A percentile compares a stretch with the other conserved stretches of the same genome.
Evolutionary conservation across 2,113 vertebrate genomes (phyloP).

Genomic region (Ancistrus triradiatus): DNA sequence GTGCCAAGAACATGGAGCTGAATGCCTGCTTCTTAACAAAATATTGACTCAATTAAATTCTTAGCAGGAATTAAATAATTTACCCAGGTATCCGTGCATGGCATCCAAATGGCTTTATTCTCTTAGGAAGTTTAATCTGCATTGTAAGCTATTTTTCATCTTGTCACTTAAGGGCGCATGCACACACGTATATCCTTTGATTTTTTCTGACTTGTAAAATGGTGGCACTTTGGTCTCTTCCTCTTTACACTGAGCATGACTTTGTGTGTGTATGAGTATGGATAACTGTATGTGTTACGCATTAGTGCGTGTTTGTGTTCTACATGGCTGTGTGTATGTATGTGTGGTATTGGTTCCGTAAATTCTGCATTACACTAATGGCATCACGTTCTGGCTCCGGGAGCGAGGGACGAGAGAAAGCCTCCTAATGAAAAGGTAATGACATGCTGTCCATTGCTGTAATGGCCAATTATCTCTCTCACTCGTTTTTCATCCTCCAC

Average conservation of each 20-base stretch:
- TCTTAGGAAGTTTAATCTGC: background rate
- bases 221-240: conserved; percentile 5
- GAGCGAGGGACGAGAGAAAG: conserved; percentile 26
- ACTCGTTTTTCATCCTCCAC: background rate
- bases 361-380: conserved; percentile 51
- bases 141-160: background rate
- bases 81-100: no score
- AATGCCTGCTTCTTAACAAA: no score
- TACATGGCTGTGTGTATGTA: conserved; percentile 20
- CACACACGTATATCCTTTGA: conserved; percentile 20
- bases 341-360: conserved; percentile 35
- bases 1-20: no score
- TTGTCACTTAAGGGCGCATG: background rate
- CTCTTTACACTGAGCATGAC: conserved; percentile 6
- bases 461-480: conserved; percentile 50
- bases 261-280: background rate
- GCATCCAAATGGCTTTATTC: background rate
- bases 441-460: conserved; percentile 42
- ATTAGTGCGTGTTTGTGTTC: no score
- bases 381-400: conserved; percentile 16
- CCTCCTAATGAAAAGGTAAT: conserved; percentile 53
- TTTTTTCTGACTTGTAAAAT: conserved; percentile 23
- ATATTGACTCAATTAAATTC: no score
- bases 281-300: background rate
- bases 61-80: no score